A percentile compares a stretch with the other conserved stretches of the same genome.
Evolutionary conservation across 2,797 vertebrate species (phyloP).

Genomic region (Scyliorhinus canicula): DNA sequence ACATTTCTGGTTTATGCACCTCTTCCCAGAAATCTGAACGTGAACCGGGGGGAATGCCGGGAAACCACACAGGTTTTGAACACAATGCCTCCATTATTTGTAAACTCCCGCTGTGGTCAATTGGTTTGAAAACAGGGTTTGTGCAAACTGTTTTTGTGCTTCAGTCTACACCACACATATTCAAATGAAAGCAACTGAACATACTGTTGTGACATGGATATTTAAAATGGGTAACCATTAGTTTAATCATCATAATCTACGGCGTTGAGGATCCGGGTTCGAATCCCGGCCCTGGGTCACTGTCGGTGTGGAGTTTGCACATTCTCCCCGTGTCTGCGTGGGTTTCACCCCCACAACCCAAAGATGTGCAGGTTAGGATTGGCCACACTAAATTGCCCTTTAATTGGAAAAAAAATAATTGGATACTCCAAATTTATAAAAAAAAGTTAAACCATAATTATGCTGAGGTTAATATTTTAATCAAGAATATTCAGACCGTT

Average conservation of each 20-base stretch:
- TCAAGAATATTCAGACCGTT: background rate
- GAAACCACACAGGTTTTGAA: constrained; percentile 28
- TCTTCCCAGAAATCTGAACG: constrained; percentile 31
- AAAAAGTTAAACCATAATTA: background rate
- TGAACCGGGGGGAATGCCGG: constrained; percentile 9
- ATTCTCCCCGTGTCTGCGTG: too few species aligned
- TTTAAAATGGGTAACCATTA: background rate
- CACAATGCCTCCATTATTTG: constrained; percentile 32
- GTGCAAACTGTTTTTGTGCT: background rate
- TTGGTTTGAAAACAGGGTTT: constrained; percentile 13
- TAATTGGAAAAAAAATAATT: too few species aligned
- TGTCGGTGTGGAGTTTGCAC: too few species aligned
- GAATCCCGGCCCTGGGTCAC: too few species aligned
- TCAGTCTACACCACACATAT: background rate
- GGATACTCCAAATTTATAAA: too few species aligned
- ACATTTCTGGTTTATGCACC: constrained; percentile 36
- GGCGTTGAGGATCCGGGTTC: too few species aligned
- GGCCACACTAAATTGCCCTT: too few species aligned
- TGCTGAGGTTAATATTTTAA: background rate
- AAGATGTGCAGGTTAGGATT: too few species aligned
- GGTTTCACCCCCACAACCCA: too few species aligned
- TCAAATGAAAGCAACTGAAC: background rate
- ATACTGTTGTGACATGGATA: background rate
- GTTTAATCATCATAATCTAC: too few species aligned
- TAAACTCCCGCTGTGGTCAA: constrained; percentile 17